phyloP scores from a whole-genome alignment of 1,140 invertebrate species.

The Cotesia vestalis region DNA sequence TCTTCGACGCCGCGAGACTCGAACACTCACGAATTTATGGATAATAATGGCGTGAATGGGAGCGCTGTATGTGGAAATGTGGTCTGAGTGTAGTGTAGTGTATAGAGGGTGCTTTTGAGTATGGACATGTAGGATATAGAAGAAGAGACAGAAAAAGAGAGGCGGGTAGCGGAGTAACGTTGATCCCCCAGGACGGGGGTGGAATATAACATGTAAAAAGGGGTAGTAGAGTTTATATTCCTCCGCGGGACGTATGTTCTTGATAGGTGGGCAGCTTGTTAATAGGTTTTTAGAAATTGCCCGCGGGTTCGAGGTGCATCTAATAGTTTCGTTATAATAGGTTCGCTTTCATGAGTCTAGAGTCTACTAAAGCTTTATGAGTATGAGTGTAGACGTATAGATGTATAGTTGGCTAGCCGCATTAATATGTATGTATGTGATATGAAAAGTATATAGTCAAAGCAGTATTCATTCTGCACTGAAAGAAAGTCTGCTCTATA shows the following conservation, averaged over 20 bases:
- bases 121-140: background rate
- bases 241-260: slow-evolving; percentile 43
- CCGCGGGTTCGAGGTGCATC: slow-evolving; percentile 35
- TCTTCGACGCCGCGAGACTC: slow-evolving; percentile 23
- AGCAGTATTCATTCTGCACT: background rate
- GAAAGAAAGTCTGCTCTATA: no score
- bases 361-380: slow-evolving; percentile 15
- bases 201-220: background rate
- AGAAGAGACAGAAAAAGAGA: slow-evolving; percentile 3
- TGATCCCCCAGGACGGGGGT: background rate
- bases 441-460: background rate
- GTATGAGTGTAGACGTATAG: slow-evolving; percentile 17
- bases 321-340: slow-evolving; percentile 42
- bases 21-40: slow-evolving; percentile 31
- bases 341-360: slow-evolving; percentile 32
- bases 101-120: background rate
- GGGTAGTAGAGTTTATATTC: slow-evolving; percentile 34
- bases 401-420: background rate
- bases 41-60: slow-evolving; percentile 32
- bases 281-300: slow-evolving; percentile 54
- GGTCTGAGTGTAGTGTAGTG: background rate
- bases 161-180: background rate
- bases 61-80: background rate
- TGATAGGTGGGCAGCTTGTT: slow-evolving; percentile 50
- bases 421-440: background rate